phyloP scores from a whole-genome alignment of 2,888 invertebrate genomes.

The Spicauda simplicius region DNA sequence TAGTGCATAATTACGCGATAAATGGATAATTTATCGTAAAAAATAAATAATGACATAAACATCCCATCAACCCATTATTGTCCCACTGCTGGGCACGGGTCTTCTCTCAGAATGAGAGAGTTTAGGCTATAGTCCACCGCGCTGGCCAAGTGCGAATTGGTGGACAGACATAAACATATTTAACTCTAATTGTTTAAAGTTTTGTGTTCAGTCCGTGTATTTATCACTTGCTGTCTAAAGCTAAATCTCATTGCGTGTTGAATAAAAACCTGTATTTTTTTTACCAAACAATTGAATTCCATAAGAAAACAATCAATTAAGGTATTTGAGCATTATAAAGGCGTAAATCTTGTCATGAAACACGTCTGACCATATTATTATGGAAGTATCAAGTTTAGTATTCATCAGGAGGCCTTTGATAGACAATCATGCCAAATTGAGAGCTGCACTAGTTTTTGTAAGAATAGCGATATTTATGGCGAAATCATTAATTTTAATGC shows the following conservation, averaged over 20 bases:
- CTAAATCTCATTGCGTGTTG: not conserved
- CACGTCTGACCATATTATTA: constrained; percentile 17
- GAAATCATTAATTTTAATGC: constrained; percentile 8
- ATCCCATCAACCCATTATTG: too few species aligned
- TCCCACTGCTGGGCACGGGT: too few species aligned
- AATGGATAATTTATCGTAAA: too few species aligned
- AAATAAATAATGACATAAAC: too few species aligned
- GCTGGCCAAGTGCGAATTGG: too few species aligned
- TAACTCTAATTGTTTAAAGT: too few species aligned
- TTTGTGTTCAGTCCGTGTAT: too few species aligned
- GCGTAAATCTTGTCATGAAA: constrained; percentile 5
- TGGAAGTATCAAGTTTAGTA: constrained; percentile 16
- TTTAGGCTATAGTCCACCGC: too few species aligned
- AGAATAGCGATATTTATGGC: not conserved
- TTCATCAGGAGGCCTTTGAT: constrained; percentile 12
- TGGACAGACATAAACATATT: too few species aligned
- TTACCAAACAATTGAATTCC: not conserved
- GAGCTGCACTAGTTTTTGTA: constrained; percentile 20
- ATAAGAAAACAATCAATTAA: not conserved
- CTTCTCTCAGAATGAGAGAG: too few species aligned
- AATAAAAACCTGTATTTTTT: constrained; percentile 1
- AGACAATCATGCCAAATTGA: constrained; percentile 22
- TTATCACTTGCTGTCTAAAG: not conserved
- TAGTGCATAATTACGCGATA: too few species aligned
- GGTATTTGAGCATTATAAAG: not conserved